Percentiles rank a stretch among this genome's conserved stretches.
These are phyloP conservation scores for Drosophila cracens DNA, from an alignment of 2,888 invertebrate genomes.

Conservation along the genomic window DNA sequence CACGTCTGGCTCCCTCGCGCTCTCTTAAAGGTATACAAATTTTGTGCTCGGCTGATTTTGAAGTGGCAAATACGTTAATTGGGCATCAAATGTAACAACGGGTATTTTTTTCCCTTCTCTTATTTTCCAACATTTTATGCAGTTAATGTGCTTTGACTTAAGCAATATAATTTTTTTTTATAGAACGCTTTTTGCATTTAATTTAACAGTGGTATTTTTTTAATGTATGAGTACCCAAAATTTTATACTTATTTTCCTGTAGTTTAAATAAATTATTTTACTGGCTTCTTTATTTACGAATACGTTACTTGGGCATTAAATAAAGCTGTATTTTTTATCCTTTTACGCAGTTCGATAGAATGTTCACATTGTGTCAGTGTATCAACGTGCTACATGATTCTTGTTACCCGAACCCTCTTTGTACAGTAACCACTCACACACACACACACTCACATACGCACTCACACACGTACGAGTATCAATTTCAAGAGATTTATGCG, in stretches of 20 bases:
- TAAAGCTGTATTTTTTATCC: not conserved
- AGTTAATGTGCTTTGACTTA: slow-evolving; percentile 1
- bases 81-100: slow-evolving; percentile 70
- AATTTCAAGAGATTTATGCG: slow-evolving; percentile 75
- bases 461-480: slow-evolving; percentile 49
- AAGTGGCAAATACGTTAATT: slow-evolving; percentile 76
- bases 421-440: not conserved
- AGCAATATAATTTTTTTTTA: not conserved
- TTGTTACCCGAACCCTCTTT: not conserved
- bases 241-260: not conserved
- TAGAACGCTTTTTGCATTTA: not conserved
- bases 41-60: slow-evolving; percentile 62
- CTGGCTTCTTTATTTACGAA: not conserved
- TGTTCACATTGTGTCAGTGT: slow-evolving; percentile 47
- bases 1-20: slow-evolving; percentile 6
- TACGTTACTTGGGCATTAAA: not conserved
- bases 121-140: slow-evolving; percentile 4
- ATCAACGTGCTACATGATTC: slow-evolving; percentile 28
- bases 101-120: slow-evolving; percentile 13
- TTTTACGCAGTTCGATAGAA: not conserved
- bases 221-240: not conserved
- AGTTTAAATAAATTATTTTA: not conserved
- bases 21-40: slow-evolving; percentile 53
- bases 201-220: not conserved
- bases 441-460: not conserved